Conservation (phyloP, 1,140 invertebrate genomes). For the Pomacea maculata region DNA sequence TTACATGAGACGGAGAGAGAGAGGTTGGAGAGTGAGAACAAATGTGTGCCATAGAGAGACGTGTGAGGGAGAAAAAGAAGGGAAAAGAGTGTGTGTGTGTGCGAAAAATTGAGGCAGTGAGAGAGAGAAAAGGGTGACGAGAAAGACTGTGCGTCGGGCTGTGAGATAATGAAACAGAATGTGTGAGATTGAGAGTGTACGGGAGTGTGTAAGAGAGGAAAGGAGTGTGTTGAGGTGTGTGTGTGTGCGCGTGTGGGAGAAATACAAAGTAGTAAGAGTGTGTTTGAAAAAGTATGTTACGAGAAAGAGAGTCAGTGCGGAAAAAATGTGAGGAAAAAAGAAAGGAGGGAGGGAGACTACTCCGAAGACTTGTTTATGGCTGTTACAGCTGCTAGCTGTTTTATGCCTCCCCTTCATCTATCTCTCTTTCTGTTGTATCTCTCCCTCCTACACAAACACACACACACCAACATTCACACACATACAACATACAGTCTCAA, state of each 20-base stretch:
- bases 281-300: not conserved
- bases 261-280: not conserved
- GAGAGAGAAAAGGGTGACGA: not conserved
- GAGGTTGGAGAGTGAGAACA: not conserved
- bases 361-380: no score
- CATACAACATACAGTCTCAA: not conserved
- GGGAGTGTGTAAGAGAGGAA: no score
- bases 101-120: not conserved
- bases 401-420: no score
- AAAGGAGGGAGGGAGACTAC: no score
- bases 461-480: constrained; percentile 5
- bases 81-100: not conserved
- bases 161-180: not conserved
- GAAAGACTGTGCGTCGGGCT: not conserved
- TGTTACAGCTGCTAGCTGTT: no score
- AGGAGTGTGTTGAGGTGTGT: no score
- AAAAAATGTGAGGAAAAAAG: no score
- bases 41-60: not conserved
- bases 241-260: not conserved
- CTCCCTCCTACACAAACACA: not conserved
- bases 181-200: not conserved
- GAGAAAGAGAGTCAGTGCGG: no score
- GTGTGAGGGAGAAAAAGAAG: not conserved
- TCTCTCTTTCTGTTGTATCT: no score
- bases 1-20: not conserved